Evolutionary conservation across 2,888 invertebrate species (phyloP).

Genomic region (Cryptosula pallasiana): DNA sequence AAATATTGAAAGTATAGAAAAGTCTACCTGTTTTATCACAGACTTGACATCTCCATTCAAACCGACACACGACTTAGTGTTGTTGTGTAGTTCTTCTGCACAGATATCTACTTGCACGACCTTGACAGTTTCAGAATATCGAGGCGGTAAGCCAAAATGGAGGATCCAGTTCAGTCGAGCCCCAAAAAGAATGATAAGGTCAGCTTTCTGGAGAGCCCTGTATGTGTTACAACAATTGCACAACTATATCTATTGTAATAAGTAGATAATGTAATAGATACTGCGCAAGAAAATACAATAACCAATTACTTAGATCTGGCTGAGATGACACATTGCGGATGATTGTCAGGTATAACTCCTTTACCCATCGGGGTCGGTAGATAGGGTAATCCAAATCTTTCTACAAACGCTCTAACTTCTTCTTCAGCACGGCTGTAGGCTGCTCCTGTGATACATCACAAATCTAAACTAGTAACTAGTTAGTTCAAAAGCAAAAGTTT

Average conservation of each 20-base stretch:
- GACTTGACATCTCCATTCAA: constrained; percentile 79
- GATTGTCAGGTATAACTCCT: constrained; percentile 58
- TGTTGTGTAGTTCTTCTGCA: constrained; percentile 89
- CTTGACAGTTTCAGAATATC: constrained; percentile 76
- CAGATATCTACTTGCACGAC: constrained; percentile 84
- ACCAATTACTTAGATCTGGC: constrained; percentile 65
- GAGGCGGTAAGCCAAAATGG: constrained; percentile 85
- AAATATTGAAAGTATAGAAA: no score
- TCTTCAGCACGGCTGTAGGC: constrained; percentile 75
- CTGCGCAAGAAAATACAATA: no score
- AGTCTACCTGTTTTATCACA: constrained; percentile 66
- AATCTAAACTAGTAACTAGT: no score
- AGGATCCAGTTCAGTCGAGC: constrained; percentile 96
- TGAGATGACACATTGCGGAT: constrained; percentile 70
- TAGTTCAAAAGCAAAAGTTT: no score
- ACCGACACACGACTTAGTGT: constrained; percentile 71
- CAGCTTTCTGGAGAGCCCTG: constrained; percentile 75
- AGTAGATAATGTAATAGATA: no score
- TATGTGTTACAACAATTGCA: neutral
- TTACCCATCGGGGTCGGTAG: constrained; percentile 90
- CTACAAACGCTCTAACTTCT: constrained; percentile 65
- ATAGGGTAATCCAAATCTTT: constrained; percentile 73
- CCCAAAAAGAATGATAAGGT: constrained; percentile 80
- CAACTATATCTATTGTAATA: no score
- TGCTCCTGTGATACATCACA: no score